Conservation (phyloP, 2,888 invertebrate genomes). For the Eretmocerus hayati region DNA sequence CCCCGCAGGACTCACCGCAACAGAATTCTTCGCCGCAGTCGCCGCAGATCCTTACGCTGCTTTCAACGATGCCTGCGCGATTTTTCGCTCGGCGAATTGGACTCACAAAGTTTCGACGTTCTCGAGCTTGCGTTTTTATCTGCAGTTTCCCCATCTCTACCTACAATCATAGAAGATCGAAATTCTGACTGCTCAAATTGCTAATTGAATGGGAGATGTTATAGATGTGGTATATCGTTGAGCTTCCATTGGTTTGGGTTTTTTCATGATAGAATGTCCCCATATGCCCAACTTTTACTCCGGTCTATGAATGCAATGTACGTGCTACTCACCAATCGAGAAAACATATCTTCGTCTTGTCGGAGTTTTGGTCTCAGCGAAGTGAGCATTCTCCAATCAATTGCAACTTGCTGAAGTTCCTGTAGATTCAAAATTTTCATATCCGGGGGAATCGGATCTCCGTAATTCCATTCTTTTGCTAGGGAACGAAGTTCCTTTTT, state of each 20-base stretch:
- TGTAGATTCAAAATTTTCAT: constrained; percentile 69
- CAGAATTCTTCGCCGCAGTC: constrained; percentile 86
- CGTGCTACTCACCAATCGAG: constrained; percentile 42
- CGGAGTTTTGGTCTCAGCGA: constrained; percentile 77
- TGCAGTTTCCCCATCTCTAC: constrained; percentile 77
- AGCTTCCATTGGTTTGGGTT: too few species aligned
- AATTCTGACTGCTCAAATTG: neutral
- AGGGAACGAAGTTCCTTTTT: constrained; percentile 64
- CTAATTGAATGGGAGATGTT: too few species aligned
- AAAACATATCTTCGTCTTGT: constrained; percentile 80
- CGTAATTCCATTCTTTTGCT: constrained; percentile 57
- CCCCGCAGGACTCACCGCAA: constrained; percentile 51
- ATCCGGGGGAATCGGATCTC: constrained; percentile 75
- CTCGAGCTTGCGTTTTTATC: constrained; percentile 63
- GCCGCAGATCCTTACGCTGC: constrained; percentile 64
- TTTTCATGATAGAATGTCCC: too few species aligned
- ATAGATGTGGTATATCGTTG: too few species aligned
- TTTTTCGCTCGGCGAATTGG: constrained; percentile 73
- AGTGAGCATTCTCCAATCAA: constrained; percentile 90
- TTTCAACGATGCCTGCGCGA: constrained; percentile 74
- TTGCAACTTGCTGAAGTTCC: constrained; percentile 76
- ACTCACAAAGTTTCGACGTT: constrained; percentile 61
- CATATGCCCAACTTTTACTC: too few species aligned
- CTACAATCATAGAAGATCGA: constrained; percentile 22
- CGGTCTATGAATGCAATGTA: too few species aligned